Conservation (phyloP, 2,888 invertebrate species). For the Stramonita haemastoma region DNA sequence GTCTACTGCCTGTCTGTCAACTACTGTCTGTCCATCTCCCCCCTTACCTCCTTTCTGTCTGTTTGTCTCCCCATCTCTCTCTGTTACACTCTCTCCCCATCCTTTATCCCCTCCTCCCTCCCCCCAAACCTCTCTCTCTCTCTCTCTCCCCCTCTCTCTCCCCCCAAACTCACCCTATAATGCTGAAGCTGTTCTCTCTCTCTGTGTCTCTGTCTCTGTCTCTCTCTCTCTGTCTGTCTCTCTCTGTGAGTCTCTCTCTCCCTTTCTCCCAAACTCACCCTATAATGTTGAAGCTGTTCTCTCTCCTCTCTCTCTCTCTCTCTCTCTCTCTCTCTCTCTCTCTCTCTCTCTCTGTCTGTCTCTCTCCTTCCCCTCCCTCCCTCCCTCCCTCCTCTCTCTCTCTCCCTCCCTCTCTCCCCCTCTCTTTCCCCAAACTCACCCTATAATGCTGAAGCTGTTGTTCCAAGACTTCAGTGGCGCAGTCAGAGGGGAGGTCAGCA, state of each 20-base stretch:
- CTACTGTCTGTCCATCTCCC: too few relatives aligned
- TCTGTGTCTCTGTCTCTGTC: too few relatives aligned
- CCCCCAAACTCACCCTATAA: not conserved
- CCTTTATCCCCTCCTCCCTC: too few relatives aligned
- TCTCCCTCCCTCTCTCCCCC: conserved; percentile 24
- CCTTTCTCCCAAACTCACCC: not conserved
- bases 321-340: not conserved
- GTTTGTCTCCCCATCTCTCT: too few relatives aligned
- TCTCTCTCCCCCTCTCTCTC: not conserved
- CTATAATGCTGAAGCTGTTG: conserved; percentile 82
- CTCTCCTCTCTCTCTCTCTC: not conserved
- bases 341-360: not conserved
- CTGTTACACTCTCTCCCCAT: too few relatives aligned
- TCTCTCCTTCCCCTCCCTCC: not conserved
- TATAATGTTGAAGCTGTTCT: not conserved
- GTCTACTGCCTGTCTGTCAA: too few relatives aligned
- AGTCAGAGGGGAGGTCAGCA: conserved; percentile 86
- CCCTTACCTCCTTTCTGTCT: too few relatives aligned
- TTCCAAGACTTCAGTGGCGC: conserved; percentile 89
- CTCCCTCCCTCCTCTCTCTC: not conserved
- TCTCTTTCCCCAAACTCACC: conserved; percentile 22
- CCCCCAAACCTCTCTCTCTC: too few relatives aligned
- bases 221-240: not conserved
- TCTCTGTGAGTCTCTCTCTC: not conserved
- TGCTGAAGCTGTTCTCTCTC: too few relatives aligned